phyloP scores from a whole-genome alignment of 2,797 vertebrate genomes.

The Mus spretus region DNA sequence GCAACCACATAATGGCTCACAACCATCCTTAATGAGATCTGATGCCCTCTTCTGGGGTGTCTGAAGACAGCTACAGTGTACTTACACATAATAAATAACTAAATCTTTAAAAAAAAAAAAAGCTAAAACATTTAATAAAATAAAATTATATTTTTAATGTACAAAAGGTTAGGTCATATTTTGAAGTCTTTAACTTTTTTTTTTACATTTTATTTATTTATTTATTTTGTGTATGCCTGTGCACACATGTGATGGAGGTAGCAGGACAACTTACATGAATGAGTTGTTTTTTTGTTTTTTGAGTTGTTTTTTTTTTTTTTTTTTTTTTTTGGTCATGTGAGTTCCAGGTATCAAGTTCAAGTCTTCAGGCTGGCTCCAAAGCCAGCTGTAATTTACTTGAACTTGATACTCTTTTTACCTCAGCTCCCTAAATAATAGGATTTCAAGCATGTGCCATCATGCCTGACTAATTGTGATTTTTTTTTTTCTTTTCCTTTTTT shows the following conservation, averaged over 20 bases:
- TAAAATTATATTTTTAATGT: constrained; percentile 52
- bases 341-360: neutral
- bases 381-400: neutral
- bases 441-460: neutral
- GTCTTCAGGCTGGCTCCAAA: neutral
- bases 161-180: constrained; percentile 22
- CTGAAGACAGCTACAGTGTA: no score
- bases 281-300: neutral
- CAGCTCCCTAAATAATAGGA: neutral
- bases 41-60: no score
- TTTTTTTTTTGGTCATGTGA: neutral
- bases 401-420: neutral
- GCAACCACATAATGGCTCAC: no score
- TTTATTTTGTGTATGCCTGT: neutral
- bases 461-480: neutral
- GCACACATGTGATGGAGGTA: no score
- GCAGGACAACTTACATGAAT: neutral
- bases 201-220: neutral
- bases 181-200: neutral
- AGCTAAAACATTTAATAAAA: constrained; percentile 12
- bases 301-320: no score
- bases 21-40: no score
- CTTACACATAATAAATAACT: no score
- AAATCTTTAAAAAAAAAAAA: no score
- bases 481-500: no score